Evolutionary conservation across 2,888 invertebrate genomes (phyloP), one percentile per base, ranked within the genome.

Genomic region (Drosophila mercatorum): DNA sequence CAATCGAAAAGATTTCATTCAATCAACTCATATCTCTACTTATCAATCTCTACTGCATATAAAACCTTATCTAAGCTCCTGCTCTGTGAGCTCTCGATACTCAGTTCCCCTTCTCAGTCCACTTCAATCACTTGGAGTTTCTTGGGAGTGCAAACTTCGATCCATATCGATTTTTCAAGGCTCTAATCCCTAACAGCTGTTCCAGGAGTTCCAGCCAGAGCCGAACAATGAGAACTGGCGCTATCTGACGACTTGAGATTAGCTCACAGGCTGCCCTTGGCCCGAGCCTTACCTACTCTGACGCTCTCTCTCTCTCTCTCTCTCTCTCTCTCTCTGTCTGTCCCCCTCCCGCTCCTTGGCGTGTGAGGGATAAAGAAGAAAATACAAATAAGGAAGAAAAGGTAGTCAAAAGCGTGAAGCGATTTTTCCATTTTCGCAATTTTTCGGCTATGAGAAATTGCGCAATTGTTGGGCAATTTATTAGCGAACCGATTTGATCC

Each of bases 381-480:
- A 67, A 63, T 64, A 26, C 52, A 58, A 61, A 75, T 57, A 63
- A 68, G 53, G 56, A 53, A 46, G 17, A 44, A 49, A 49, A 51
- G 49, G 63, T 74, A 64, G 79, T 17, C 67, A 80, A 76, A 82
- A 78, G 80, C 80, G 79, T 79, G 76, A 79, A 71, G 59, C 43
- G 36, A 53, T 64, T 71, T 58, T 68, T 44, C 52, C 46, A 57
- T 47, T 73, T 78, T 73, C 56, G 72, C 77, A 49, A 73, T 73
- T 71, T 68, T 66, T 59, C 49, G 43, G 55, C 47, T 62, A 65
- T 78, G 72, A 75, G 78, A 90, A 90, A 90, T 91, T 91, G 83
- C 79, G 73, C 88, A 90, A 91, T 91, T 91, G 89, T 89, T 78
- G 73, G 68, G 88, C 86, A 90, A 91, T 91, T 91, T 90, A 91